Percentiles rank a stretch among this genome's conserved stretches.
Evolutionary conservation across 2,113 vertebrate species (phyloP).

Genomic region (Petrocephalus zakoni): DNA sequence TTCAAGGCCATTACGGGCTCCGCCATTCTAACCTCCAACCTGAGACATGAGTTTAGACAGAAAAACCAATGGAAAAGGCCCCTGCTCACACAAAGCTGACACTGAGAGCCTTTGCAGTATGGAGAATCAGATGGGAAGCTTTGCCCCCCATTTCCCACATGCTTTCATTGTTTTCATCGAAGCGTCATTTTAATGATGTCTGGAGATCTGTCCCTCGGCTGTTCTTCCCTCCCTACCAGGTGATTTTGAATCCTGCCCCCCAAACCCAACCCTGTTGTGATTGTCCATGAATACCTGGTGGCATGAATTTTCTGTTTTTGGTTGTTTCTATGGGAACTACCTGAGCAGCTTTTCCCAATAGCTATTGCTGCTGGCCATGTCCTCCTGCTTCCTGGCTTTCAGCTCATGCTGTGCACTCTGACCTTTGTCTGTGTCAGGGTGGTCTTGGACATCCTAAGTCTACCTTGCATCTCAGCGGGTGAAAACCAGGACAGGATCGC

Average conservation of each 20-base stretch:
- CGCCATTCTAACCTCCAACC: neutral
- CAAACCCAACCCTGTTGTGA: neutral
- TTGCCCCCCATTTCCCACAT: neutral
- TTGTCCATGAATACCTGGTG: slow-evolving; percentile 5
- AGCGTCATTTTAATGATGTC: neutral
- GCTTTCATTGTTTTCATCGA: slow-evolving; percentile 5
- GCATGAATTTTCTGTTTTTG: slow-evolving; percentile 17
- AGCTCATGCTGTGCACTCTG: neutral
- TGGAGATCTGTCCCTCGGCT: neutral
- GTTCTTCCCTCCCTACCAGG: neutral
- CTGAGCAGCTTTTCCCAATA: slow-evolving; percentile 20
- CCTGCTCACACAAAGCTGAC: neutral
- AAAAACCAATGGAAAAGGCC: neutral
- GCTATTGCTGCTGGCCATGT: neutral
- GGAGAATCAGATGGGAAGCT: neutral
- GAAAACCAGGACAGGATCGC: neutral
- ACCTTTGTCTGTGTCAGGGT: neutral
- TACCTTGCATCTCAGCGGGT: neutral
- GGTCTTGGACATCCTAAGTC: neutral
- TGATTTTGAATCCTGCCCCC: neutral
- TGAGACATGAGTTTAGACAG: neutral
- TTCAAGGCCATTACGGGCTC: neutral
- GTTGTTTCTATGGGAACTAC: slow-evolving; percentile 42
- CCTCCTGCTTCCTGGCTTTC: neutral
- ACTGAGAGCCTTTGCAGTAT: neutral